Conservation (phyloP, 2,888 invertebrate genomes). For the Saturnia pavonia region DNA sequence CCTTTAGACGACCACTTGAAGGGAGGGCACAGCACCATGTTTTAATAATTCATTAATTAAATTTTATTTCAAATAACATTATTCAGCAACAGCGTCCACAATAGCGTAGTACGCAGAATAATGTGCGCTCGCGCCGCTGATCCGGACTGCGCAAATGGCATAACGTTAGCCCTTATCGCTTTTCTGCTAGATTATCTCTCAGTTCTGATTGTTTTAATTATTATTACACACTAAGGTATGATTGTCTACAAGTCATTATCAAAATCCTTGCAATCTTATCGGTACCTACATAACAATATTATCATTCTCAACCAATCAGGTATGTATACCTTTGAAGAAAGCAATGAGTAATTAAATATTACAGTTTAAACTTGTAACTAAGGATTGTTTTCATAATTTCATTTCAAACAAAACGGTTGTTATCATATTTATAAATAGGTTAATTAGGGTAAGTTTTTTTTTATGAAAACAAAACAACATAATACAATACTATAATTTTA, state of each 20-base stretch:
- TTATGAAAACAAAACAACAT: slow-evolving; percentile 17
- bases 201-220: slow-evolving; percentile 79
- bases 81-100: neutral
- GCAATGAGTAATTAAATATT: slow-evolving; percentile 25
- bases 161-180: slow-evolving; percentile 67
- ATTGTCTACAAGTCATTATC: slow-evolving; percentile 71
- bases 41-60: slow-evolving; percentile 28
- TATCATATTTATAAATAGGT: neutral
- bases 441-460: neutral
- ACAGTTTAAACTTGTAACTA: slow-evolving; percentile 17
- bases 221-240: slow-evolving; percentile 70
- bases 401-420: neutral
- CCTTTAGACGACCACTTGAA: slow-evolving; percentile 68
- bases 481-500: slow-evolving; percentile 79
- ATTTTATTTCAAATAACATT: slow-evolving; percentile 4
- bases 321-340: slow-evolving; percentile 36
- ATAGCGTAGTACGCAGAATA: slow-evolving; percentile 32
- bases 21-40: slow-evolving; percentile 75
- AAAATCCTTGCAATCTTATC: slow-evolving; percentile 76
- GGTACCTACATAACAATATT: slow-evolving; percentile 53
- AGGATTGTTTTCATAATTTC: neutral
- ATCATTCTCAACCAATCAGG: slow-evolving; percentile 62
- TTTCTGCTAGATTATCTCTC: slow-evolving; percentile 57
- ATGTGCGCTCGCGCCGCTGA: slow-evolving; percentile 70
- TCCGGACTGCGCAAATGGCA: slow-evolving; percentile 58